Percentiles rank a stretch among this genome's conserved stretches.
phyloP scores from a whole-genome alignment of 2,113 vertebrate species.

The Muntiacus muntjak region DNA sequence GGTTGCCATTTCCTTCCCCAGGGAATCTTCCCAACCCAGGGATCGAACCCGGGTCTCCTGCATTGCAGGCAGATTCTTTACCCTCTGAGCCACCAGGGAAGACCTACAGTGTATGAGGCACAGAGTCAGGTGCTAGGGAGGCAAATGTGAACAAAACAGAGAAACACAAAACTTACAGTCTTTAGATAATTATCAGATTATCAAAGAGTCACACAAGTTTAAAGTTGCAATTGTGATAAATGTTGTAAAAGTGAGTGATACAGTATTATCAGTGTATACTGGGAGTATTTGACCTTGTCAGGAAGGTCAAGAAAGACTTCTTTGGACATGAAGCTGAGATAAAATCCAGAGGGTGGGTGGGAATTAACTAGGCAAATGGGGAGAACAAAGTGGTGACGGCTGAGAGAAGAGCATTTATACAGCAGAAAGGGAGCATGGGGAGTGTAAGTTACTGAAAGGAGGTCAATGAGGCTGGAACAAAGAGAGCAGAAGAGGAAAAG shows the following conservation, averaged over 20 bases:
- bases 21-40: neutral
- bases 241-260: neutral
- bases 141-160: neutral
- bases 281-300: neutral
- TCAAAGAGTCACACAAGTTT: neutral
- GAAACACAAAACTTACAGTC: neutral
- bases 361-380: neutral
- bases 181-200: neutral
- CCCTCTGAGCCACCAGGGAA: neutral
- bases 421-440: neutral
- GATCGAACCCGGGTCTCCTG: rapidly evolving
- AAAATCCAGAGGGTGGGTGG: neutral
- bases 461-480: neutral
- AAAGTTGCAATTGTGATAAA: neutral
- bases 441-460: neutral
- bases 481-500: neutral
- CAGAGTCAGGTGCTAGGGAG: neutral
- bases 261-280: neutral
- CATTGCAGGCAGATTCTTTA: neutral
- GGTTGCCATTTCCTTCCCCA: neutral
- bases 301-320: neutral
- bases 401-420: neutral
- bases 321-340: neutral
- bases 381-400: neutral
- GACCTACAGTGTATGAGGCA: neutral